Evolutionary conservation across 2,797 vertebrate species (phyloP).

Genomic region (Netta rufina): DNA sequence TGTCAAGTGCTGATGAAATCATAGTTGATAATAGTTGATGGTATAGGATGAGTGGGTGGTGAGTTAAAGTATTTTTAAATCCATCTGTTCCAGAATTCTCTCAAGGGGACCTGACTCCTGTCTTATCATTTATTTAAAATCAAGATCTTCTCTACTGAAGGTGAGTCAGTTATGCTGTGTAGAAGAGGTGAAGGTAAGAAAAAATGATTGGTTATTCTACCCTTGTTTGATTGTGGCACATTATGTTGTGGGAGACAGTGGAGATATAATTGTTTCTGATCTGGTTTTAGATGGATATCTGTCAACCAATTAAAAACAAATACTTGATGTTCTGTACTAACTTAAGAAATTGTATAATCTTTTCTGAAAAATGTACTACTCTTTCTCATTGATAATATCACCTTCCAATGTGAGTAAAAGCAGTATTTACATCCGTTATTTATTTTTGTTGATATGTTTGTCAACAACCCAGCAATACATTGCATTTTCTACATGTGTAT

Average conservation of each 20-base stretch:
- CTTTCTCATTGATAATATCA: not conserved
- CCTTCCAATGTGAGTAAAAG: not conserved
- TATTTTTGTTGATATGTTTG: not conserved
- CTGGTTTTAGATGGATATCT: too few relatives aligned
- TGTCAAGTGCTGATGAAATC: conserved; percentile 4
- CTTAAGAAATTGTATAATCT: not conserved
- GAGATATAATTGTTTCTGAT: not conserved
- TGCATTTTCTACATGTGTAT: not conserved
- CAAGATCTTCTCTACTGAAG: not conserved
- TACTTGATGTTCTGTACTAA: not conserved
- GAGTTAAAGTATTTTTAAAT: conserved; percentile 17
- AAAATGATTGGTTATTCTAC: not conserved
- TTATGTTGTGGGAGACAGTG: not conserved
- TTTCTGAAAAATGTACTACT: not conserved
- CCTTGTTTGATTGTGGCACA: not conserved
- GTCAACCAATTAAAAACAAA: not conserved
- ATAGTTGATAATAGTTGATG: not conserved
- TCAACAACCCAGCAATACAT: not conserved
- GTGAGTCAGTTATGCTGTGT: not conserved
- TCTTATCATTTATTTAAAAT: not conserved
- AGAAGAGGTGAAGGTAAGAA: not conserved
- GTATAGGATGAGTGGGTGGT: not conserved
- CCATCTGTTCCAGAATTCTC: conserved; percentile 35
- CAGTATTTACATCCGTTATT: not conserved
- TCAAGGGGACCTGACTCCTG: not conserved